These are phyloP conservation scores for Invenusta paracnida DNA, from an alignment of 2,888 invertebrate genomes.

Conservation along the genomic window DNA sequence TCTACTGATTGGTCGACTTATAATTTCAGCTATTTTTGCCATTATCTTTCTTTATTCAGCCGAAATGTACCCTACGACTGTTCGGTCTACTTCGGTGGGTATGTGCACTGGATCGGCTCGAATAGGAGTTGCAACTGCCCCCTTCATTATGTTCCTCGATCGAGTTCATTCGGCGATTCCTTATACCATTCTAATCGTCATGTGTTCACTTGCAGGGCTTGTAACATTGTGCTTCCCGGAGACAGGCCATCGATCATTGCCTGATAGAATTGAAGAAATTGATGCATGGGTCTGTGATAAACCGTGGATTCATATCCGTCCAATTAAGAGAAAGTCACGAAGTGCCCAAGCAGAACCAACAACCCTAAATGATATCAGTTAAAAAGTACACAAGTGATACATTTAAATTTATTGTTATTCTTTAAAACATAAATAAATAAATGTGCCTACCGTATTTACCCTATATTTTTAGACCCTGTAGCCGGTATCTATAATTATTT, in stretches of 20 bases:
- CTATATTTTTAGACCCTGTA: too few relatives aligned
- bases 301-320: not conserved
- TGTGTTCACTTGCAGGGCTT: conserved; percentile 1
- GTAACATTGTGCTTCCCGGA: conserved; percentile 24
- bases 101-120: conserved; percentile 22
- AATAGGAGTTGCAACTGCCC: conserved; percentile 30
- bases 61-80: conserved; percentile 38
- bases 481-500: too few relatives aligned
- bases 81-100: conserved; percentile 29
- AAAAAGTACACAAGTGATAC: too few relatives aligned
- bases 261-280: conserved; percentile 35
- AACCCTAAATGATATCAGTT: too few relatives aligned
- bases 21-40: conserved; percentile 20
- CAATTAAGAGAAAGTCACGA: too few relatives aligned
- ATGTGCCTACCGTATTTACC: too few relatives aligned
- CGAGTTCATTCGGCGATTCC: conserved; percentile 25
- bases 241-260: conserved; percentile 8
- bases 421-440: too few relatives aligned
- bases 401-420: too few relatives aligned
- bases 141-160: conserved; percentile 1
- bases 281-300: conserved; percentile 15
- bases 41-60: conserved; percentile 35
- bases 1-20: conserved; percentile 26
- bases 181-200: not conserved
- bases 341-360: too few relatives aligned